phyloP scores from a whole-genome alignment of 2,113 vertebrate species.

The Motacilla tschutschensis region DNA sequence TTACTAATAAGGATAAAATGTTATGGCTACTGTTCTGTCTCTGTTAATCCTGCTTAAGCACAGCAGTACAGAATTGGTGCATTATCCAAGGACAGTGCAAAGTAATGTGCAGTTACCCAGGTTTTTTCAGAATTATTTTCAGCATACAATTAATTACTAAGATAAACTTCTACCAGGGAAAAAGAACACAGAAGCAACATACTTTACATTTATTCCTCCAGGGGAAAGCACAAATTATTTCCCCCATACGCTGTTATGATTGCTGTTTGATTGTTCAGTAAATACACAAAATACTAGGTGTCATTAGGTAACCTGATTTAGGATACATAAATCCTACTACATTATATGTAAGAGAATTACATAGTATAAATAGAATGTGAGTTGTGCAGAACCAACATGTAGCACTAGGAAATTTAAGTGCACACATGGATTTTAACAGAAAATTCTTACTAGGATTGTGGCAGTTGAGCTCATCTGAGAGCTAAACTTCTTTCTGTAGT shows the following conservation, averaged over 20 bases:
- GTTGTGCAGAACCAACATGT: not conserved
- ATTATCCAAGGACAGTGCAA: not conserved
- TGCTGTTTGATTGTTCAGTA: not conserved
- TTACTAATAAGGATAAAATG: not conserved
- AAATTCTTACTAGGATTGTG: not conserved
- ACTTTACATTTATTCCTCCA: not conserved
- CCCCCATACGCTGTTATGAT: not conserved
- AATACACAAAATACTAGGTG: not conserved
- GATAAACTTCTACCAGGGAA: not conserved
- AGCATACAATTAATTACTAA: not conserved
- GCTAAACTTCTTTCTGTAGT: not conserved
- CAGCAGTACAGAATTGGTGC: not conserved
- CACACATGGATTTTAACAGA: not conserved
- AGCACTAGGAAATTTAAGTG: not conserved
- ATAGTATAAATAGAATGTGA: not conserved
- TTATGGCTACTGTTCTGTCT: not conserved
- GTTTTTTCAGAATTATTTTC: not conserved
- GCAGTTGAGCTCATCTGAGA: not conserved
- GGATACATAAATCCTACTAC: not conserved
- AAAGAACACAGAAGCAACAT: not conserved
- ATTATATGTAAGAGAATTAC: not conserved
- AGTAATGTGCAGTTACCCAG: not conserved
- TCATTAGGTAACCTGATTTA: not conserved
- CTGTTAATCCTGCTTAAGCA: not conserved
- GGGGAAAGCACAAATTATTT: not conserved